Base-by-base conservation (phyloP, 64 coral and sea anemone species). In the Pachyseris speciosa region DNA sequence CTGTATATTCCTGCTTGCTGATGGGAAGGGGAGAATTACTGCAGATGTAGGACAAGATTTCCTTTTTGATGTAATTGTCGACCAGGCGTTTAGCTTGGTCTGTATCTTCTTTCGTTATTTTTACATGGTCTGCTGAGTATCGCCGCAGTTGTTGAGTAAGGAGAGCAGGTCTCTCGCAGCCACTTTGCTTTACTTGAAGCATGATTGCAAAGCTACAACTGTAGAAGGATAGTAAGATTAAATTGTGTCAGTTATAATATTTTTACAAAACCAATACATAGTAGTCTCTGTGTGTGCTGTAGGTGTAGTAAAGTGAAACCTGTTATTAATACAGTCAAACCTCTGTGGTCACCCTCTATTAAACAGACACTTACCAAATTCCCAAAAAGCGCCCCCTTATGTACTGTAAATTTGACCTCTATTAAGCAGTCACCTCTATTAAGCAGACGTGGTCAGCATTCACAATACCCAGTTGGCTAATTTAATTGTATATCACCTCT, bases 71-170 rank as follows among this genome's bases (percentile, higher is more conserved):
- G 67, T 91, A 95, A 7, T 74, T 80, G 24, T 87, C 52, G 17
- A 95, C 77, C 11, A 91, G 24, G 4, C 31, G 31, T 10, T 87
- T 91, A 2, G 67, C 29, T 67, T 34, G 67, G 6, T 91, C 67
- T 32, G 64, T 86, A 26, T 80, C 88, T 49, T 85, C 72, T 81
- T 45, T 37, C 11, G 76, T 58, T 68, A 73, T 95, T 38, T 91
- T 95, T 19, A 95, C 74, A 74, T 86, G 65, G 2, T 80, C 71
- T 8, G 73, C 65, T n/a, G 89, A 95, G 49, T 87, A 91, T 39
- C 53, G 78, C 22, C 94, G 52, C 22, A 94, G 78, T 33, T 66
- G 53, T 28, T 77, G 63, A 41, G 72, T 72, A 2, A 89, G 77
- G 2, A 64, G 48, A 89, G 4, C 39, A 25, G 15, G 7, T 19